Conservation (phyloP, 2,113 vertebrate genomes). For the Paradoxurus hermaphroditus region DNA sequence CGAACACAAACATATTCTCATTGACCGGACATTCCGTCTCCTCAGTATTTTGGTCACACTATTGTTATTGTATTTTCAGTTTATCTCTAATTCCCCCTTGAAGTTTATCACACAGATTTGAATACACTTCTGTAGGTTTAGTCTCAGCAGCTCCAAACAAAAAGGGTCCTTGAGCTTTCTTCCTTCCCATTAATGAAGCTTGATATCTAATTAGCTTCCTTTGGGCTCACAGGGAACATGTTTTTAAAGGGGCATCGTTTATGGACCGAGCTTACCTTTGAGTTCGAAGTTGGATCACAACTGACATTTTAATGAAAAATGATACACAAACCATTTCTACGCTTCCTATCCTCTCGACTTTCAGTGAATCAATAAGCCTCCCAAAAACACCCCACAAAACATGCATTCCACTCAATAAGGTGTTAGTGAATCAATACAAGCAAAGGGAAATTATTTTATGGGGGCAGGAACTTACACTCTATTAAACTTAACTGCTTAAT, state of each 20-base stretch:
- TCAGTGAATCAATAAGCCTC: slow-evolving; percentile 40
- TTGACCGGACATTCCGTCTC: not conserved
- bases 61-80: not conserved
- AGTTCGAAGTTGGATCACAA: not conserved
- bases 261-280: not conserved
- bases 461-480: not conserved
- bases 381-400: not conserved
- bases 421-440: slow-evolving; percentile 55
- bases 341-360: not conserved
- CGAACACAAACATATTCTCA: not conserved
- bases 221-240: not conserved
- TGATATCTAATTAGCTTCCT: not conserved
- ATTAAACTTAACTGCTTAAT: slow-evolving; percentile 45
- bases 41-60: not conserved
- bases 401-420: slow-evolving; percentile 28
- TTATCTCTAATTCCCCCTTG: not conserved
- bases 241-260: not conserved
- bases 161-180: not conserved
- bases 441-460: slow-evolving; percentile 50
- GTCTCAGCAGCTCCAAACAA: not conserved
- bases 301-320: not conserved
- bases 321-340: not conserved
- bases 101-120: not conserved
- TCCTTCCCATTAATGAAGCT: not conserved
- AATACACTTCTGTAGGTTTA: not conserved